Base-by-base conservation (phyloP, 2,888 invertebrate species). In the Dynastes maya region DNA sequence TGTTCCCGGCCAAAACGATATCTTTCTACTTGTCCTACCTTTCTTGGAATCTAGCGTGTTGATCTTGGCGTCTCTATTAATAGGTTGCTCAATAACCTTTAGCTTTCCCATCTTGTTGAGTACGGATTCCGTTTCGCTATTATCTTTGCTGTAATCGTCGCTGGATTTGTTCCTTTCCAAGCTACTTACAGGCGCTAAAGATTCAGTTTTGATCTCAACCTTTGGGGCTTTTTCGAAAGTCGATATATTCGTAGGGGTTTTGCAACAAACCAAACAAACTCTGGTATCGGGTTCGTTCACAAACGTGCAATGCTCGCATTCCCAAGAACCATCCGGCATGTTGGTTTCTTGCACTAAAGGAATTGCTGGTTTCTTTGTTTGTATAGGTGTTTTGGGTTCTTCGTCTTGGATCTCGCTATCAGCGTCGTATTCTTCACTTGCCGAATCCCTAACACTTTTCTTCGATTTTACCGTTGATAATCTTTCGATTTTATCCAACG, bases 261-360 rank as follows among this genome's bases (percentile, higher is more conserved):
- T 96, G 85, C 97, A 97, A 86, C 97, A 97, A 72, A 97, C 93
- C 13, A 92, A 91, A 86, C 97, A 97, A 55, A 97, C 95, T 83
- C 94, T 93, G 0, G 93, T 92, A 27, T 94, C 94, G 0, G 94
- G 90, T 80, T 95, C 94, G 86, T 97, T 97, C 2, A 96, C 94
- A 86, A 94, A 97, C 0, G 97, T 97, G 86, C 97, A 97, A 85
- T 96, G 96, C 85, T 96, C 95, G 87, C 97, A 97, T 81, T 95
- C 93, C 97, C 97, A 97, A 77, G 92, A 90, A 13, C 91, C 89
- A 55, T 88, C 89, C 0, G 93, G 92, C 13, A 91, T 90, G 1
- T 90, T 89, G 0, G 91, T 91, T 13, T 64, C 70, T 40, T 51
- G 49, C 3, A 8, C 58, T n/a, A 68, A 13, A 0, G 72, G 9